Base-by-base conservation (phyloP, 1,140 invertebrate genomes). In the Leptinotarsa lineolata region DNA sequence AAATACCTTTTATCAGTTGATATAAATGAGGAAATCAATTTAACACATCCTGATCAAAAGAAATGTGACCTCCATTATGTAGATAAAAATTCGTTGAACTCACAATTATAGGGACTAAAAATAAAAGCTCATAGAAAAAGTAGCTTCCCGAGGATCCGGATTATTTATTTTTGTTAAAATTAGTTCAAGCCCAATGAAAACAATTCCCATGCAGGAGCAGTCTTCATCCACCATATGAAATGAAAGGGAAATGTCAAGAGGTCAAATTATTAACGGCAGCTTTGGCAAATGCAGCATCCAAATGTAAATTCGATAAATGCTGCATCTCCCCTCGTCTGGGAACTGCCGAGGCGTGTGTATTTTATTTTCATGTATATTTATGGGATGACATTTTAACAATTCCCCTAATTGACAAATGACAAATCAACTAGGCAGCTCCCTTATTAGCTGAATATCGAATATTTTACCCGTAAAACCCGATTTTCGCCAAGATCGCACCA, bases 361-460 rank as follows among this genome's bases (percentile, higher is more conserved):
- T 54, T 54, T 54, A 54, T 54, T 54, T 54, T 54, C 16, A 54
- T 54, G 48, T 54, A 54, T 54, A 54, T 54, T 54, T 54, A 54
- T 54, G 20, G 59, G 68, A 70, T 74, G 73, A 74, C 73, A 74
- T 71, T 74, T 74, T 22, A 48, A 54, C 20, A 54, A 54, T 54
- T 54, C 48, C 21, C 24, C 61, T 63, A 63, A 63, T 63, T 63
- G 61, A 63, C 45, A 68, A 48, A 30, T 72, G 63, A 72, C 72
- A 73, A 73, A 68, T 68, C 69, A 73, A 69, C 30, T 30, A 68
- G 67, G 72, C 65, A 22, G 65, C 45, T 73, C 72, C 72, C 66
- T 68, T 67, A 66, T 73, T 18, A 30, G 61, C 44, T 44, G 69
- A 73, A 73, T 63, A 68, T 30, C 30, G 30, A 68, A 13, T 65